Percentiles rank a stretch among this genome's conserved stretches.
Conservation (phyloP, 2,113 vertebrate genomes). For the Lasiurus borealis region DNA sequence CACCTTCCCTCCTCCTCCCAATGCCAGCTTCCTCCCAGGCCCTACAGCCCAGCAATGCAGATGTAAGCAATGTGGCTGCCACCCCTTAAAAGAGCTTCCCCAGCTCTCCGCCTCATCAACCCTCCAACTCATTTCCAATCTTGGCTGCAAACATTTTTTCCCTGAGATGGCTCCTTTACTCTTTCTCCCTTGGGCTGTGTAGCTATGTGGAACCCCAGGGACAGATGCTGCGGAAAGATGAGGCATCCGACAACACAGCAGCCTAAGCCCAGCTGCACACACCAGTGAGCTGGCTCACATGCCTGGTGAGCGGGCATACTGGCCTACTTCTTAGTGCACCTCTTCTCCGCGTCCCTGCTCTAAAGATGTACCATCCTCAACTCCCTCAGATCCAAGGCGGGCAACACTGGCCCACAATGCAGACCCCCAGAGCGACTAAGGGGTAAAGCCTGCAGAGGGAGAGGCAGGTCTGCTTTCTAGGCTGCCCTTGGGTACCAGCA, state of each 20-base stretch:
- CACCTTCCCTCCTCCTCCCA: not conserved
- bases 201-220: conserved; percentile 65
- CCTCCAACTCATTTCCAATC: conserved; percentile 79
- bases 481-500: not conserved
- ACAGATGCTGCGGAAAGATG: conserved; percentile 53
- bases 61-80: not conserved
- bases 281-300: not conserved
- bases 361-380: not conserved
- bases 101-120: conserved; percentile 78
- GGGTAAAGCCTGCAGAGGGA: not conserved
- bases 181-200: conserved; percentile 22
- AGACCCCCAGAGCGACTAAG: not conserved
- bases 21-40: not conserved
- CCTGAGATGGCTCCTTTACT: conserved; percentile 67
- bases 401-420: not conserved
- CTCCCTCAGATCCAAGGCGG: not conserved
- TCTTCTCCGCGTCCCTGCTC: not conserved
- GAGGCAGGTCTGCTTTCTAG: conserved; percentile 58
- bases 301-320: not conserved
- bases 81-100: not conserved
- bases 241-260: not conserved
- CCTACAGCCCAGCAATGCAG: conserved; percentile 10
- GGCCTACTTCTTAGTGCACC: not conserved
- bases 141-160: conserved; percentile 68
- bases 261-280: not conserved